A percentile compares a stretch with the other conserved stretches of the same genome.
Conservation (phyloP, 2,888 invertebrate species). For the Ypsolopha scabrella region DNA sequence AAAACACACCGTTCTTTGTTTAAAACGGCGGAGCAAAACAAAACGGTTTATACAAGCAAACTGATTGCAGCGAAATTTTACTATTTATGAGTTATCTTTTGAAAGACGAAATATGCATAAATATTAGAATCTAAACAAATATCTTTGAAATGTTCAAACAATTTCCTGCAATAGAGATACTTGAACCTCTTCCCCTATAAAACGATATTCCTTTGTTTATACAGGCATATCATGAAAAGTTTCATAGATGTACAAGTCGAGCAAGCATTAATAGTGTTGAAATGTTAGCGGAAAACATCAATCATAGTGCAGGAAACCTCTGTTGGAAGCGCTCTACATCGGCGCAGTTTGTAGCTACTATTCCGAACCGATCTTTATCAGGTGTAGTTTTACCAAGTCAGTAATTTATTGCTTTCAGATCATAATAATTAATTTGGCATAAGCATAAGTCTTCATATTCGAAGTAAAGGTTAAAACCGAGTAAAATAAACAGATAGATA, state of each 20-base stretch:
- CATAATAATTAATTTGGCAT: no score
- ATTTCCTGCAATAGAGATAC: background rate
- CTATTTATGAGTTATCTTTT: background rate
- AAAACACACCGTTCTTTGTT: no score
- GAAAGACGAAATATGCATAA: no score
- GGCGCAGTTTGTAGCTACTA: background rate
- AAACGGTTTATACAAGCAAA: no score
- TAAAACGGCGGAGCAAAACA: no score
- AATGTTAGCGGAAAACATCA: constrained; percentile 51
- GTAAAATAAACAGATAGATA: no score
- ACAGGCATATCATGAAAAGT: background rate
- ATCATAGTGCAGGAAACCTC: constrained; percentile 45
- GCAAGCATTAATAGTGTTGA: constrained; percentile 27
- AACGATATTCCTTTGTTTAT: background rate
- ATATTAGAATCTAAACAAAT: background rate
- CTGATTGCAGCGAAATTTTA: background rate
- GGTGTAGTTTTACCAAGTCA: no score
- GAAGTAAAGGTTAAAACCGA: no score
- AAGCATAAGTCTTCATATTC: no score
- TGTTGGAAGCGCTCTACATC: constrained; percentile 10
- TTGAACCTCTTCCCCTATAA: background rate
- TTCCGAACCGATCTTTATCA: constrained; percentile 6
- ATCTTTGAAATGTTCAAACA: background rate
- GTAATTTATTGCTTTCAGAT: no score
- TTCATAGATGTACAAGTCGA: background rate